Conservation (phyloP, 2,797 vertebrate genomes). For the Notolabrus celidotus region DNA sequence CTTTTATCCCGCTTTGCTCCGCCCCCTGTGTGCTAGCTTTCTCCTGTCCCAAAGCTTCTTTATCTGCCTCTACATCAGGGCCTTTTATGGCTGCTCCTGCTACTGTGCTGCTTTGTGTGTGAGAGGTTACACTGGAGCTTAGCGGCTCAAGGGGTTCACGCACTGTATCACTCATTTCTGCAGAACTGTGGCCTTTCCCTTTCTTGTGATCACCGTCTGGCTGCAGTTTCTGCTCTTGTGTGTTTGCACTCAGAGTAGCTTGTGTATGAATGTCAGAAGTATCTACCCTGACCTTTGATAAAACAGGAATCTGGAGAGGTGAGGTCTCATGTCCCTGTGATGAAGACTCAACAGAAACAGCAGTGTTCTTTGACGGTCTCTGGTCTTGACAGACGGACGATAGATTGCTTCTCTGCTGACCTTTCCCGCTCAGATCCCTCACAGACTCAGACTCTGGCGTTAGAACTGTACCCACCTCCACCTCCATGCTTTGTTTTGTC, state of each 20-base stretch:
- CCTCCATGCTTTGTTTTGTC: too few species aligned
- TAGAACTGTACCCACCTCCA: too few species aligned
- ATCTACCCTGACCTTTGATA: slow-evolving; percentile 52
- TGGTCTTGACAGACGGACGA: slow-evolving; percentile 62
- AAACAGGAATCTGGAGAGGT: slow-evolving; percentile 41
- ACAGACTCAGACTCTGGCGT: slow-evolving; percentile 18
- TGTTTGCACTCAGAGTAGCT: slow-evolving; percentile 33
- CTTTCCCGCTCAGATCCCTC: slow-evolving; percentile 35
- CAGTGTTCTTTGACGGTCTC: slow-evolving; percentile 43
- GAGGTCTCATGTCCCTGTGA: slow-evolving; percentile 61
- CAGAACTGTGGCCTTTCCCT: slow-evolving; percentile 43
- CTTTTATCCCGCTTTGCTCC: slow-evolving; percentile 43
- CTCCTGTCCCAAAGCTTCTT: slow-evolving; percentile 54
- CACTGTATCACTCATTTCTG: slow-evolving; percentile 46
- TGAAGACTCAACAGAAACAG: slow-evolving; percentile 45
- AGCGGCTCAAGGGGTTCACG: slow-evolving; percentile 46
- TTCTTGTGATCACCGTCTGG: neutral
- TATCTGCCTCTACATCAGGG: slow-evolving; percentile 60
- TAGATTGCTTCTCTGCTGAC: slow-evolving; percentile 51
- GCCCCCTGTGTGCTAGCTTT: slow-evolving; percentile 53
- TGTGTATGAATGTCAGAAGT: slow-evolving; percentile 41
- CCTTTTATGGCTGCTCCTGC: slow-evolving; percentile 64
- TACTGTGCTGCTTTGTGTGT: slow-evolving; percentile 51
- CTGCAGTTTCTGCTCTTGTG: slow-evolving; percentile 15
- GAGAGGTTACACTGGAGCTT: slow-evolving; percentile 54